These are phyloP conservation scores for Macrobrachium rosenbergii DNA, from an alignment of 1,140 invertebrate species.

Conservation along the genomic window DNA sequence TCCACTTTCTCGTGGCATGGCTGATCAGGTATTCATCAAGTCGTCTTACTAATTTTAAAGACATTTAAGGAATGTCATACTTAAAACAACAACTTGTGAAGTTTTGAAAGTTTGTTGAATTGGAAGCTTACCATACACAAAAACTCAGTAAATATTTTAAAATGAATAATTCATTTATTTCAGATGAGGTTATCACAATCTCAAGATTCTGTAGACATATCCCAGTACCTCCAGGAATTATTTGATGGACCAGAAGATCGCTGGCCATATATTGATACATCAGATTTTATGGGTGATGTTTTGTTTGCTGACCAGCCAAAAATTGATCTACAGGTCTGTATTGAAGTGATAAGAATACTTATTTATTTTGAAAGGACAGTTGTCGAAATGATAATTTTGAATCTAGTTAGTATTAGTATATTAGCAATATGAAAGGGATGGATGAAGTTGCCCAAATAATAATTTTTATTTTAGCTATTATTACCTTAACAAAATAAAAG, in stretches of 20 bases:
- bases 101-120: too few relatives aligned
- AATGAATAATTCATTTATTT: neutral
- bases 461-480: too few relatives aligned
- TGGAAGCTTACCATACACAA: too few relatives aligned
- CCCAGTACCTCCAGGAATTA: conserved; percentile 36
- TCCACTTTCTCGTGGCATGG: conserved; percentile 64
- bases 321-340: conserved; percentile 65
- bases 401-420: too few relatives aligned
- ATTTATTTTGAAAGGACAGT: neutral
- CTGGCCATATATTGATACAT: conserved; percentile 61
- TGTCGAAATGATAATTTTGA: too few relatives aligned
- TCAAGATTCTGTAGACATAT: conserved; percentile 53
- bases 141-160: neutral
- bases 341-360: neutral
- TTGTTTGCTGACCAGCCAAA: conserved; percentile 66
- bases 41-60: conserved; percentile 65
- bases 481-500: too few relatives aligned
- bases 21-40: conserved; percentile 70
- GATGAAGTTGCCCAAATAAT: too few relatives aligned
- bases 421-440: too few relatives aligned
- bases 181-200: conserved; percentile 45
- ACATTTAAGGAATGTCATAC: conserved; percentile 65
- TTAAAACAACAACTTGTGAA: neutral
- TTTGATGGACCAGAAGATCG: conserved; percentile 52
- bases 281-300: conserved; percentile 48